A percentile compares a stretch with the other conserved stretches of the same genome.
Conservation (phyloP, 1,140 invertebrate genomes). For the Caenorhabditis inopinata region DNA sequence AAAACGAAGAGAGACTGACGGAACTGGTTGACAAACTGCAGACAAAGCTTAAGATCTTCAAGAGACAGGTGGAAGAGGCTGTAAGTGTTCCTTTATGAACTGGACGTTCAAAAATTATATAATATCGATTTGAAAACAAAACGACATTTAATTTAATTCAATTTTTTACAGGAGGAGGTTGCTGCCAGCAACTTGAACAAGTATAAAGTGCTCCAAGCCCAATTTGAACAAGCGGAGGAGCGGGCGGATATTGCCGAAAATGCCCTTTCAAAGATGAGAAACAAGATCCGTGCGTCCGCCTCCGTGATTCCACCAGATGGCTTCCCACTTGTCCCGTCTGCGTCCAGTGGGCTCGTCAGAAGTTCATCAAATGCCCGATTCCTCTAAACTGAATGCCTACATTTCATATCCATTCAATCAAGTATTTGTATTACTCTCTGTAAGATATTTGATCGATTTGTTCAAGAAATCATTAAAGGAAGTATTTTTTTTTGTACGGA, state of each 20-base stretch:
- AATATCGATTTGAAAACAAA: neutral
- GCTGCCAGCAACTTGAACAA: constrained; percentile 97
- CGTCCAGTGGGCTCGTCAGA: constrained; percentile 59
- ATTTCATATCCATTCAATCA: neutral
- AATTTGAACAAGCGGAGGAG: constrained; percentile 80
- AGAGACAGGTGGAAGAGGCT: constrained; percentile 98
- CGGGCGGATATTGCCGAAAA: constrained; percentile 93
- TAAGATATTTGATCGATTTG: constrained; percentile 26
- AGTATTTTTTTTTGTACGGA: too few species aligned
- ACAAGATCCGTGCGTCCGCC: constrained; percentile 86
- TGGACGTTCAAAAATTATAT: too few species aligned
- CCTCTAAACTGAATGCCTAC: neutral
- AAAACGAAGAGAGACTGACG: constrained; percentile 61
- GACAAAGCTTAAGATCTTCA: constrained; percentile 99
- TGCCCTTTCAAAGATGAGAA: constrained; percentile 92
- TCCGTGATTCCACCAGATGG: constrained; percentile 51
- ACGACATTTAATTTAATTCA: neutral
- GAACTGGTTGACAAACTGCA: constrained; percentile 97
- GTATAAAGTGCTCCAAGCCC: constrained; percentile 92
- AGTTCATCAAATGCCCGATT: constrained; percentile 55
- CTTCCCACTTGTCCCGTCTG: constrained; percentile 49
- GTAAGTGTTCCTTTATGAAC: constrained; percentile 70
- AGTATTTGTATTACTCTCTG: constrained; percentile 11
- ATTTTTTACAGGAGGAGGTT: constrained; percentile 79
- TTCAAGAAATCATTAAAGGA: constrained; percentile 1